A percentile compares a stretch with the other conserved stretches of the same genome.
These are phyloP conservation scores for Muscina levida DNA, from an alignment of 2,888 invertebrate species.

Conservation along the genomic window DNA sequence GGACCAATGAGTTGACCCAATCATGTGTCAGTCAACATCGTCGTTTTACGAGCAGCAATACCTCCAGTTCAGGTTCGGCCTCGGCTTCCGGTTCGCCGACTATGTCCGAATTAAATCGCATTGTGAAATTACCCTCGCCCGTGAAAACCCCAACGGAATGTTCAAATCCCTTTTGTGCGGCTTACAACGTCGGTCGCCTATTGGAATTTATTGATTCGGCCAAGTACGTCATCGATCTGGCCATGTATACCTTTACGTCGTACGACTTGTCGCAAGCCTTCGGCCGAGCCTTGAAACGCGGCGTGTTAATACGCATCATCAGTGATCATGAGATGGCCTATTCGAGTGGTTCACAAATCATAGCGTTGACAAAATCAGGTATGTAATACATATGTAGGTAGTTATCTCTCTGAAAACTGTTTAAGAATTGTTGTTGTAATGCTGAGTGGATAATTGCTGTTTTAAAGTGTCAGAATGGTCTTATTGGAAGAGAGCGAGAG, in stretches of 20 bases:
- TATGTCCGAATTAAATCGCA: constrained; percentile 43
- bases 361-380: constrained; percentile 65
- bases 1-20: constrained; percentile 69
- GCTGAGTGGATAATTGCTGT: too few species aligned
- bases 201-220: constrained; percentile 71
- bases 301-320: constrained; percentile 73
- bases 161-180: constrained; percentile 67
- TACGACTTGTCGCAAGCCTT: constrained; percentile 68
- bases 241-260: constrained; percentile 75
- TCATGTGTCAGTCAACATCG: constrained; percentile 58
- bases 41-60: neutral
- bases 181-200: constrained; percentile 68
- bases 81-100: constrained; percentile 4
- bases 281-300: constrained; percentile 70
- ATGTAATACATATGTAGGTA: constrained; percentile 18
- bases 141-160: constrained; percentile 5
- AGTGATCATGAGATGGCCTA: constrained; percentile 74
- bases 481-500: too few species aligned
- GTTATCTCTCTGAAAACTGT: too few species aligned
- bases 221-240: constrained; percentile 74
- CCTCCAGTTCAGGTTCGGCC: neutral
- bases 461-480: too few species aligned
- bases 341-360: constrained; percentile 70
- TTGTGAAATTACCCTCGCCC: constrained; percentile 46
- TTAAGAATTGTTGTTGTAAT: too few species aligned